phyloP scores from a whole-genome alignment of 2,113 vertebrate species.

The Periophthalmus modestus region DNA sequence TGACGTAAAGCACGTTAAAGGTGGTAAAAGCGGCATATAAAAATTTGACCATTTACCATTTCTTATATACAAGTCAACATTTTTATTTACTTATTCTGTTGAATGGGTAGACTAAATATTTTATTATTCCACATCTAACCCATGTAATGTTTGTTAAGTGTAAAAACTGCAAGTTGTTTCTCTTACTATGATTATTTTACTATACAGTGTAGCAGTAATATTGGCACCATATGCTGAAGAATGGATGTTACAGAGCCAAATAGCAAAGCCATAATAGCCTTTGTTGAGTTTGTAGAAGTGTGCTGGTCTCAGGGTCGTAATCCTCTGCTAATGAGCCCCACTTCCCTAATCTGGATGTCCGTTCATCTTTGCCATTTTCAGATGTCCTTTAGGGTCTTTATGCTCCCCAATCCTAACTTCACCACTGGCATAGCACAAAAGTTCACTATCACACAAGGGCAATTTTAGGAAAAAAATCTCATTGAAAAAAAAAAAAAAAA shows the following conservation, averaged over 20 bases:
- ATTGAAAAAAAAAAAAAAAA: no score
- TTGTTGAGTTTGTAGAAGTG: background rate
- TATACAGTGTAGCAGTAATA: background rate
- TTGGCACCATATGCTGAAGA: background rate
- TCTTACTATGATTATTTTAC: background rate
- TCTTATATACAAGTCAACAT: no score
- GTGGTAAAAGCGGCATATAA: no score
- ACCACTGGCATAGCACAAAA: no score
- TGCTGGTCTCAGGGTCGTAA: background rate
- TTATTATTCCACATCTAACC: no score
- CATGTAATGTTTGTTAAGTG: no score
- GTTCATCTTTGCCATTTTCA: background rate
- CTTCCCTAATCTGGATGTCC: constrained; percentile 5
- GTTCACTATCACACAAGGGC: background rate
- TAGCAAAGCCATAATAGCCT: background rate
- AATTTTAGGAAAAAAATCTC: no score
- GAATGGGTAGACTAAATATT: no score
- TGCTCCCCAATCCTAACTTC: background rate
- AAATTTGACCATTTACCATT: no score
- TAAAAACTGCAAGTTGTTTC: background rate
- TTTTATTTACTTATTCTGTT: no score
- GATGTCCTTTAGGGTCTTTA: background rate
- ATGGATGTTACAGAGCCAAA: background rate
- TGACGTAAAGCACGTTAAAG: no score
- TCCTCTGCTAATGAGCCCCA: constrained; percentile 5